These are phyloP conservation scores for Tauraco hartlaubi DNA, from an alignment of 2,797 vertebrate species.

Conservation along the genomic window DNA sequence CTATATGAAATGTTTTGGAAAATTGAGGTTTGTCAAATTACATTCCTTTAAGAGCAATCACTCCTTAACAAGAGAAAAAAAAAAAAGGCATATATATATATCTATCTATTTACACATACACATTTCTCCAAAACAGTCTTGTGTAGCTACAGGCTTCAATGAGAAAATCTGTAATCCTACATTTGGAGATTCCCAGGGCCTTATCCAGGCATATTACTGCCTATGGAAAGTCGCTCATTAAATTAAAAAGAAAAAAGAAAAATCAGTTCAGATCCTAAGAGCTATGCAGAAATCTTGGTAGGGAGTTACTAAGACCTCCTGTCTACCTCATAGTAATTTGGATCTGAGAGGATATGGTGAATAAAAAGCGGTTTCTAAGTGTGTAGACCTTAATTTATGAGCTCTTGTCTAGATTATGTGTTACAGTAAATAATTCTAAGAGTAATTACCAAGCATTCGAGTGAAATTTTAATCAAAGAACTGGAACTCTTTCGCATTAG, in stretches of 20 bases:
- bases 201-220: neutral
- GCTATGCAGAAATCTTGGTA: neutral
- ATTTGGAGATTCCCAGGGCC: neutral
- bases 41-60: neutral
- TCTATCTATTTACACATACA: neutral
- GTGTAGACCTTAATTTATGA: constrained; percentile 46
- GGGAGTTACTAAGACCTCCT: neutral
- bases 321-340: neutral
- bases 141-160: neutral
- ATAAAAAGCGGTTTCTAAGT: constrained; percentile 15
- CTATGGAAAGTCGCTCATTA: neutral
- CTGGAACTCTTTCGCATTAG: constrained; percentile 3
- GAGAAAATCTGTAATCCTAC: neutral
- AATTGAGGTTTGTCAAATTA: neutral
- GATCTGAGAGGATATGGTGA: neutral
- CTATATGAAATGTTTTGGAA: neutral
- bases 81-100: rapidly evolving
- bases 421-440: constrained; percentile 55
- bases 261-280: neutral
- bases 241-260: neutral
- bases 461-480: constrained; percentile 52
- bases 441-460: constrained; percentile 51
- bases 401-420: constrained; percentile 46
- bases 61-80: neutral
- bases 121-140: neutral